Percentiles rank a stretch among this genome's conserved stretches.
Evolutionary conservation across 2,113 vertebrate species (phyloP).

Genomic region (Dasyurus viverrinus): DNA sequence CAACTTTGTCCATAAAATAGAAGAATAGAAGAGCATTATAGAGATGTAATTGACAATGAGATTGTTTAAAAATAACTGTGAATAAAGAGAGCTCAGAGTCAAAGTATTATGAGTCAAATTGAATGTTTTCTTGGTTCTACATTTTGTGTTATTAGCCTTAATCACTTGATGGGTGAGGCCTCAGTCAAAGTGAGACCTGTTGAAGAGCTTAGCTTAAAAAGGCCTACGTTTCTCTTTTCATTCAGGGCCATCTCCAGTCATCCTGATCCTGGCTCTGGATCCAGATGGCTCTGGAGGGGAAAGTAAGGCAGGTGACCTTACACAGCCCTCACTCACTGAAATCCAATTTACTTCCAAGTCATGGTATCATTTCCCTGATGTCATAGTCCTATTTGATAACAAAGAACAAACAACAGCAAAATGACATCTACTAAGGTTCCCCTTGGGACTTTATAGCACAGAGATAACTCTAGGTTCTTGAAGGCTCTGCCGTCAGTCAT

Average conservation of each 20-base stretch:
- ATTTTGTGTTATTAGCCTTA: background rate
- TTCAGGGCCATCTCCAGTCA: too few species aligned
- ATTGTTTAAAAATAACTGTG: slow-evolving; percentile 22
- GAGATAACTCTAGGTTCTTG: background rate
- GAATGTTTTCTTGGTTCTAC: background rate
- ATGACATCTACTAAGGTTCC: background rate
- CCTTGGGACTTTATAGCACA: background rate
- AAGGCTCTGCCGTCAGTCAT: background rate
- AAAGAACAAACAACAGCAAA: background rate
- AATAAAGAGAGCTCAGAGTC: background rate
- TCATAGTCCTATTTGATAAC: too few species aligned
- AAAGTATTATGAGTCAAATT: background rate
- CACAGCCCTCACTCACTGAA: too few species aligned
- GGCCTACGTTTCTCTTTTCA: too few species aligned
- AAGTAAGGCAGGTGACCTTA: too few species aligned
- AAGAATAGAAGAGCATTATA: background rate
- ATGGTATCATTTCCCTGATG: too few species aligned
- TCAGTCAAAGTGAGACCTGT: too few species aligned
- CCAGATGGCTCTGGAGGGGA: too few species aligned
- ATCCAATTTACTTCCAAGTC: too few species aligned
- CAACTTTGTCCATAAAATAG: background rate
- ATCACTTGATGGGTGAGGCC: too few species aligned
- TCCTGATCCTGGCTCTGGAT: too few species aligned
- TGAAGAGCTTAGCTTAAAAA: too few species aligned
- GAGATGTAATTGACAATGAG: background rate